Percentiles rank a stretch among this genome's conserved stretches.
phyloP scores from a whole-genome alignment of 2,113 vertebrate species.

The Triplophysa dalaica region DNA sequence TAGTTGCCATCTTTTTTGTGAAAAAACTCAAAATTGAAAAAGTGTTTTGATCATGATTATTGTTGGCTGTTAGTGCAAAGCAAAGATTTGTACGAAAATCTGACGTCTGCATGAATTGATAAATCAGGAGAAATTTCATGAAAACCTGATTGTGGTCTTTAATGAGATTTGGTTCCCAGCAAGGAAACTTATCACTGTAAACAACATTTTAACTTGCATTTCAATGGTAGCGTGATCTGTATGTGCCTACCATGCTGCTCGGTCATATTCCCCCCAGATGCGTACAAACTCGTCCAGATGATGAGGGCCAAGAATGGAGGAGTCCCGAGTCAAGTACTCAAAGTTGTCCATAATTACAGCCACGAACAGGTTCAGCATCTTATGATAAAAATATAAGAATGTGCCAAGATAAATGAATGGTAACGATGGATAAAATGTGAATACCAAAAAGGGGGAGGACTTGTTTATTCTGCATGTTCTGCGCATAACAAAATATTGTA shows the following conservation, averaged over 20 bases:
- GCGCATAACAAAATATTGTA: too few relatives aligned
- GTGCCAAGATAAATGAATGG: not conserved
- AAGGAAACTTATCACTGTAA: too few relatives aligned
- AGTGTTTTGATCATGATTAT: too few relatives aligned
- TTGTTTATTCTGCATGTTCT: too few relatives aligned
- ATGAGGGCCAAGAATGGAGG: conserved; percentile 96
- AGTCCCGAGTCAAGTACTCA: conserved; percentile 96
- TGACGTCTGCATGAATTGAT: too few relatives aligned
- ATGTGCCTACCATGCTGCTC: conserved; percentile 88
- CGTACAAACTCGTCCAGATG: conserved; percentile 98
- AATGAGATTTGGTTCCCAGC: not conserved
- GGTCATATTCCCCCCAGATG: conserved; percentile 97
- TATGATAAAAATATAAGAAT: conserved; percentile 10
- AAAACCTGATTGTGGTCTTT: too few relatives aligned
- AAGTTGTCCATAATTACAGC: conserved; percentile 99
- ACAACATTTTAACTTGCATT: not conserved
- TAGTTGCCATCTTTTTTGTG: too few relatives aligned
- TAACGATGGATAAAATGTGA: not conserved
- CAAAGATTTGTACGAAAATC: too few relatives aligned
- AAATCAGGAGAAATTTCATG: too few relatives aligned
- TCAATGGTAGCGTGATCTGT: not conserved
- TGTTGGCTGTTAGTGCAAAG: too few relatives aligned
- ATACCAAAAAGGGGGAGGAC: too few relatives aligned
- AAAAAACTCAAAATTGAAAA: too few relatives aligned
- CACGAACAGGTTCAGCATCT: conserved; percentile 99